Base-by-base conservation (phyloP, 2,888 invertebrate genomes). In the Caenorhabditis sp. region DNA sequence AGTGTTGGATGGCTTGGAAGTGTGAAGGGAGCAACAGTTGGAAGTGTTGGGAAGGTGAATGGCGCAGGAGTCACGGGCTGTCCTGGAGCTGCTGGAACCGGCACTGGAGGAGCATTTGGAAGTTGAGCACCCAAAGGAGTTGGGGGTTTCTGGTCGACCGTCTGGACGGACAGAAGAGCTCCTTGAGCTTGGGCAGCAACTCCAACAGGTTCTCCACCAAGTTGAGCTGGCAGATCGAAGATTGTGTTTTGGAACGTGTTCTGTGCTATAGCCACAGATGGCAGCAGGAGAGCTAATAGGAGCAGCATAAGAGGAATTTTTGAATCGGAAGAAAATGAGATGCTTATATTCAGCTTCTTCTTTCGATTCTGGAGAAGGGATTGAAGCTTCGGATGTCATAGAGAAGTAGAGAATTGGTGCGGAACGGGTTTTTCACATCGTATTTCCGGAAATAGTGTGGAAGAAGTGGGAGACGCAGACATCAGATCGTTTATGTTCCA, bases 1-100 rank as follows among this genome's bases (percentile, higher is more conserved):
- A 73, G 14, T 5, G 85, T 75, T 24, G 87, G 85, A 61, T 75
- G 81, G 12, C 74, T 72, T 24, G 87, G 85, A 41, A 86, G 73
- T 10, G 83, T 85, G 69, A 84, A 80, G 14, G 86, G 80, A 19
- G 87, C 80, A 24, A 83, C 63, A 0, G 86, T 83, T 22, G 80
- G 72, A 49, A 80, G 66, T 7, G 72, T 73, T 31, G 80, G 80
- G 73, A 73, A 72, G 6, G 80, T 66, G 54, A 73, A 72, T 26
- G 84, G 80, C 58, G 81, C 74, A 6, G 80, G 79, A 31, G 82
- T 79, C 10, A 61, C 59, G 3, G 76, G 35, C 3, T 66, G 69
- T 51, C 22, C 49, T 38, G 54, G 24, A 19, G 66, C 51, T 24
- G 31, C 49, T 26, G 54, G 38, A 19, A 54, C 38, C 26, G 31